These are phyloP conservation scores for Drosophila dunni DNA, from an alignment of 1,140 invertebrate species.

Conservation along the genomic window DNA sequence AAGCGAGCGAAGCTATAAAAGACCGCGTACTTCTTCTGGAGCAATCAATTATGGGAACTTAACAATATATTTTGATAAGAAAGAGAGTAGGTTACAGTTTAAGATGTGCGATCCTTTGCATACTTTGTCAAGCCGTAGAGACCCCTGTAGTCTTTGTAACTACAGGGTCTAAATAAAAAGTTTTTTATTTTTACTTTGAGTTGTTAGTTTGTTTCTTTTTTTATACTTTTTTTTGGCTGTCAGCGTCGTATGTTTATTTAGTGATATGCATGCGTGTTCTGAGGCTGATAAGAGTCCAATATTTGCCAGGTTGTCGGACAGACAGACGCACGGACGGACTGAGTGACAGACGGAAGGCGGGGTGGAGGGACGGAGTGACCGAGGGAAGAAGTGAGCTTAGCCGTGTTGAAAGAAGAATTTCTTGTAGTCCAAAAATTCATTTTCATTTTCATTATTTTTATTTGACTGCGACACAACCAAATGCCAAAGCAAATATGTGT, in stretches of 20 bases:
- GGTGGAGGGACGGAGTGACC: background rate
- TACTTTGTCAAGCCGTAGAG: no score
- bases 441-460: conserved; percentile 41
- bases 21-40: no score
- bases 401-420: conserved; percentile 35
- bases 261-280: conserved; percentile 53
- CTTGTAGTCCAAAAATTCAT: conserved; percentile 55
- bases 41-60: no score
- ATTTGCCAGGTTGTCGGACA: conserved; percentile 39
- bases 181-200: conserved; percentile 21
- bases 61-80: no score
- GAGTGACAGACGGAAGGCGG: background rate
- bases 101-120: no score
- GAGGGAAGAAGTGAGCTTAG: conserved; percentile 26
- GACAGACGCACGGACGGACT: background rate
- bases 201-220: conserved; percentile 14
- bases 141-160: no score
- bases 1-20: background rate
- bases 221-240: conserved; percentile 16
- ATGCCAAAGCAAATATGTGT: conserved; percentile 71
- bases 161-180: no score
- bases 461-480: conserved; percentile 65
- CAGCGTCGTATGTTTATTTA: conserved; percentile 48
- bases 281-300: conserved; percentile 49
- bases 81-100: no score